These are phyloP conservation scores for Hirtodrosophila histrioides DNA, from an alignment of 2,888 invertebrate genomes.

Conservation along the genomic window DNA sequence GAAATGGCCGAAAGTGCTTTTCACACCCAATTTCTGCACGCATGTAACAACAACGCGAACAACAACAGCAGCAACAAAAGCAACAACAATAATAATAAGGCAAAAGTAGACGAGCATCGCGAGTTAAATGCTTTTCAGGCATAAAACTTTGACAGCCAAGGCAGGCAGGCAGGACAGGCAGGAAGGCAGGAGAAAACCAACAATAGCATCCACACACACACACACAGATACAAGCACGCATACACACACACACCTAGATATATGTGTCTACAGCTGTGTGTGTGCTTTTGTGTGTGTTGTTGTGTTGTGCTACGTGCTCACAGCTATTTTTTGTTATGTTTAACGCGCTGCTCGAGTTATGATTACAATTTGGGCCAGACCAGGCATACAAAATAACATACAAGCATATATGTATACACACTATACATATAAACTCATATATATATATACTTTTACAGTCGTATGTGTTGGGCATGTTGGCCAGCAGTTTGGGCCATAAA, in stretches of 20 bases:
- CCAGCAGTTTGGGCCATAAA: slow-evolving; percentile 44
- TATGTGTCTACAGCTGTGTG: neutral
- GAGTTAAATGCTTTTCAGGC: slow-evolving; percentile 68
- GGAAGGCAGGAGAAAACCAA: slow-evolving; percentile 25
- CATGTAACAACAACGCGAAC: slow-evolving; percentile 50
- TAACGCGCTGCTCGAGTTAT: slow-evolving; percentile 74
- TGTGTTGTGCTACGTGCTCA: slow-evolving; percentile 64
- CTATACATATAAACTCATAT: neutral
- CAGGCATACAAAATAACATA: slow-evolving; percentile 1
- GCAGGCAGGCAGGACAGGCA: slow-evolving; percentile 10
- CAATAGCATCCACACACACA: slow-evolving; percentile 19
- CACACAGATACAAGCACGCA: slow-evolving; percentile 15
- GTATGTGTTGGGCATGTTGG: slow-evolving; percentile 17
- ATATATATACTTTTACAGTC: neutral
- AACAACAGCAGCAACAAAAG: slow-evolving; percentile 17
- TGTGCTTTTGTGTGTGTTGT: slow-evolving; percentile 4
- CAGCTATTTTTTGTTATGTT: slow-evolving; percentile 78
- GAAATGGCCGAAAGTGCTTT: slow-evolving; percentile 67
- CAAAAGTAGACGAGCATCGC: slow-evolving; percentile 43
- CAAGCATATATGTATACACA: slow-evolving; percentile 5
- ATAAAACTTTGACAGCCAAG: slow-evolving; percentile 57
- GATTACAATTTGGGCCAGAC: slow-evolving; percentile 66
- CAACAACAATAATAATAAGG: slow-evolving; percentile 14
- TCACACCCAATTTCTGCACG: slow-evolving; percentile 73
- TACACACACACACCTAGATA: neutral